Percentiles rank a stretch among this genome's conserved stretches.
Conservation (phyloP, 2,888 invertebrate species). For the Catocala sponsa region DNA sequence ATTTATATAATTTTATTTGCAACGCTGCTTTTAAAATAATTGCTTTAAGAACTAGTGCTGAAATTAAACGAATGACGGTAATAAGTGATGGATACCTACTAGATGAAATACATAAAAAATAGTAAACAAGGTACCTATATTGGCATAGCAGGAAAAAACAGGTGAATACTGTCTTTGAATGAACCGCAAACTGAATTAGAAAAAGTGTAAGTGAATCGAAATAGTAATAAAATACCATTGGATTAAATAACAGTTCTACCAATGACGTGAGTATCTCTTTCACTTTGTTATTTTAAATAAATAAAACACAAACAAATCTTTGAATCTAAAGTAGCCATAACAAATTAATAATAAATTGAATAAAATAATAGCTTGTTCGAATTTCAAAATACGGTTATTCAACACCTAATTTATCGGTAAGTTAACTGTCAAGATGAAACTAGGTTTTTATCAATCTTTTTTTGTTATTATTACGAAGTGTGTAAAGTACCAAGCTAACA, state of each 20-base stretch:
- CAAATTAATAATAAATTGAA: slow-evolving; percentile 19
- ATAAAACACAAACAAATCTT: not conserved
- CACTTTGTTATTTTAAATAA: not conserved
- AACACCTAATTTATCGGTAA: slow-evolving; percentile 40
- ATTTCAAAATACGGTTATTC: slow-evolving; percentile 32
- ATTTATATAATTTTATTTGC: no score
- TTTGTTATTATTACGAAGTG: slow-evolving; percentile 48
- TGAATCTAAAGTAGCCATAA: slow-evolving; percentile 1
- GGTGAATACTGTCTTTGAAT: no score
- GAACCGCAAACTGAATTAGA: not conserved
- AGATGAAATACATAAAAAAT: no score
- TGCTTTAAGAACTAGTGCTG: no score
- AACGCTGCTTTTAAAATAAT: no score
- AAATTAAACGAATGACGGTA: no score
- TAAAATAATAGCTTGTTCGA: slow-evolving; percentile 18
- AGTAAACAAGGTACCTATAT: no score
- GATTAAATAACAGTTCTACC: not conserved
- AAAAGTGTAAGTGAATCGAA: slow-evolving; percentile 1
- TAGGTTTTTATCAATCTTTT: slow-evolving; percentile 20
- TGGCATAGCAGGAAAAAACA: no score
- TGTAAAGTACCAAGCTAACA: slow-evolving; percentile 67
- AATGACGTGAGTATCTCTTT: not conserved
- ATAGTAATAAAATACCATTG: slow-evolving; percentile 1
- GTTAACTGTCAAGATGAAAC: slow-evolving; percentile 35
- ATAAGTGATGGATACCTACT: no score